Percentiles rank a stretch among this genome's conserved stretches.
These are phyloP conservation scores for Amazona vittata DNA, from an alignment of 2,113 vertebrate genomes.

Conservation along the genomic window DNA sequence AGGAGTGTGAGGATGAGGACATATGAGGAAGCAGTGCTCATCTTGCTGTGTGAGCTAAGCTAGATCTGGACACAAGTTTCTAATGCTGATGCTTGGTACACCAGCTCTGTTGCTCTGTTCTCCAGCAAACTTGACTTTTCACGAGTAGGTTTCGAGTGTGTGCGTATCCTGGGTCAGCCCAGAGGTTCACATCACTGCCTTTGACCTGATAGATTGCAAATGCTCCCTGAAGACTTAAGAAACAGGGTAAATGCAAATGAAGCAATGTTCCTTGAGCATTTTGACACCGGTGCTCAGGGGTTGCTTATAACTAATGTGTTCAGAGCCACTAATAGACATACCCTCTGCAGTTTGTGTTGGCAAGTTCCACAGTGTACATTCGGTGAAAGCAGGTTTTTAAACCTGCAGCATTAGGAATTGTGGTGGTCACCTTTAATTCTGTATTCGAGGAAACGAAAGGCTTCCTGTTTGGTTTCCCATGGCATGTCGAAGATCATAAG, in stretches of 20 bases:
- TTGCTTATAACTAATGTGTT: neutral
- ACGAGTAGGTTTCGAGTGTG: rapidly evolving
- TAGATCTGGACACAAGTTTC: neutral
- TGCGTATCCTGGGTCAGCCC: neutral
- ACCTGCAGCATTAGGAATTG: neutral
- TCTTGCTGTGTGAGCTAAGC: neutral
- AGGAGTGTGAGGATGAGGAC: neutral
- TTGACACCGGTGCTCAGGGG: neutral
- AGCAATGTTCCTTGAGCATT: rapidly evolving
- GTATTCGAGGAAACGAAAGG: neutral
- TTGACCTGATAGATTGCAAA: neutral
- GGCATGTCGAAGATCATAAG: neutral
- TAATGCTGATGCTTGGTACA: rapidly evolving
- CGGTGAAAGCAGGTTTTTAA: neutral
- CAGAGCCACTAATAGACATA: rapidly evolving
- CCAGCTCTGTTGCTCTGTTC: neutral
- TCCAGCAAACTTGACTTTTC: neutral
- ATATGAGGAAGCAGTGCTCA: rapidly evolving
- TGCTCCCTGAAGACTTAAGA: neutral
- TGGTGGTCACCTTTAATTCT: neutral
- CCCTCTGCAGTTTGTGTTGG: too few species aligned
- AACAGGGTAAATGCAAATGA: neutral
- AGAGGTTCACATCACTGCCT: neutral
- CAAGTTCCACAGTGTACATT: neutral
- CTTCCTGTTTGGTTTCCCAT: neutral